Base-by-base conservation (phyloP, 2,888 invertebrate species). In the Noctua pronuba region DNA sequence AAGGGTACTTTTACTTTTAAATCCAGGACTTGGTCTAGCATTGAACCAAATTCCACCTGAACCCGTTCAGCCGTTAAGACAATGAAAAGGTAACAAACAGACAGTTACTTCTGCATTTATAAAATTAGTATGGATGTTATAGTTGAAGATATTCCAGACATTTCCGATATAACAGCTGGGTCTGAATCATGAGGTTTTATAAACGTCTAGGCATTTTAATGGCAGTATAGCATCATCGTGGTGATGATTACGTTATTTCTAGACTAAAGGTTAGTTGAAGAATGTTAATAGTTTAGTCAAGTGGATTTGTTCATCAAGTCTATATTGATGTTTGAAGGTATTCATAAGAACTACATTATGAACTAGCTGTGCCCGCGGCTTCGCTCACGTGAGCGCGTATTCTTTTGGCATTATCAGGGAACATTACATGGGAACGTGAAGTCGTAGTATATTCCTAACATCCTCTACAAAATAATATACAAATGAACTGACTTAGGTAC, bases 161-260 rank as follows among this genome's bases (percentile, higher is more conserved):
- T 79, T 88, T 86, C 88, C 86, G 82, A 75, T 62, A 13, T 0
- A 71, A 77, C 77, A 80, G 77, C 65, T 76, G 79, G 0, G 18
- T 16, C 44, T 86, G 82, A 87, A 74, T 87, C 88, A 82, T 75
- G 35, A 67, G 2, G 68, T 49, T 72, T 64, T 58, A 21, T 60
- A 46, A 69, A 52, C 44, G 55, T 77, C 64, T 82, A 31, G 74
- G 68, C 24, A 86, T 86, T 71, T 86, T 83, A 79, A 72, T 72
- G 84, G 1, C n/a, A 0, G n/a, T 44, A 18, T 64, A 64, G 21
- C 18, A 60, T 68, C 64, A 74, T 70, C n/a, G 18, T 46, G 35
- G 35, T 31, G 60, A 69, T 52, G 67, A 71, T 71, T 64, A 46
- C 38, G 66, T 73, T 69, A 74, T 55, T 72, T 72, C 60, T 73